A percentile compares a stretch with the other conserved stretches of the same genome.
Conservation (phyloP, 1,140 invertebrate genomes). For the Riptortus pedestris region DNA sequence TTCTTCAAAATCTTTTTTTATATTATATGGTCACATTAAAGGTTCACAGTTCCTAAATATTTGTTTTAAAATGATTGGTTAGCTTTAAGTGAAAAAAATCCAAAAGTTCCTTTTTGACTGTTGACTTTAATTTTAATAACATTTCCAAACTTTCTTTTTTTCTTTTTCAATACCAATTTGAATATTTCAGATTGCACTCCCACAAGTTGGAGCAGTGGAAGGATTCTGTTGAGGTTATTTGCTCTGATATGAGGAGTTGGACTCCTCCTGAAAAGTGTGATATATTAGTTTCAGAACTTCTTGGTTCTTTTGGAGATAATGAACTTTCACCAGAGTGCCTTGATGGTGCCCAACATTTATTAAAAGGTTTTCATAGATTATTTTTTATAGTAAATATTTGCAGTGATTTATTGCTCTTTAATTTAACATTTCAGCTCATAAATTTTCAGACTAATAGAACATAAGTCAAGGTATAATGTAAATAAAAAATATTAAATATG, state of each 20-base stretch:
- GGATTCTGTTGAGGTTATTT: conserved; percentile 60
- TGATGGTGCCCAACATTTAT: conserved; percentile 81
- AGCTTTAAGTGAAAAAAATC: too few species aligned
- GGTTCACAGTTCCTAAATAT: too few species aligned
- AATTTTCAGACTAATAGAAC: neutral
- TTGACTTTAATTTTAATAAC: too few species aligned
- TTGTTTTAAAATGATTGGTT: too few species aligned
- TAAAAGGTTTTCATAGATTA: conserved; percentile 51
- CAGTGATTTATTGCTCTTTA: neutral
- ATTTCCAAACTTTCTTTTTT: too few species aligned
- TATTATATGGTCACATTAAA: too few species aligned
- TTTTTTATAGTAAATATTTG: too few species aligned
- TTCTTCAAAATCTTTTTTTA: too few species aligned
- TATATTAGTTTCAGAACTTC: conserved; percentile 90
- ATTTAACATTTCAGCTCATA: neutral
- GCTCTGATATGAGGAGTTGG: conserved; percentile 86
- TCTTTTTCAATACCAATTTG: too few species aligned
- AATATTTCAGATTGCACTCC: conserved; percentile 53
- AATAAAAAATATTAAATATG: neutral
- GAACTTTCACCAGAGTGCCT: conserved; percentile 97
- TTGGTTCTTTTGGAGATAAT: conserved; percentile 97
- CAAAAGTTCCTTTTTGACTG: too few species aligned
- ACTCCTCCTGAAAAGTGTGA: conserved; percentile 73
- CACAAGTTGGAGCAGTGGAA: conserved; percentile 74
- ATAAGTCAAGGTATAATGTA: neutral